Base-by-base conservation (phyloP, 2,113 vertebrate species). In the Chaetura pelagica region DNA sequence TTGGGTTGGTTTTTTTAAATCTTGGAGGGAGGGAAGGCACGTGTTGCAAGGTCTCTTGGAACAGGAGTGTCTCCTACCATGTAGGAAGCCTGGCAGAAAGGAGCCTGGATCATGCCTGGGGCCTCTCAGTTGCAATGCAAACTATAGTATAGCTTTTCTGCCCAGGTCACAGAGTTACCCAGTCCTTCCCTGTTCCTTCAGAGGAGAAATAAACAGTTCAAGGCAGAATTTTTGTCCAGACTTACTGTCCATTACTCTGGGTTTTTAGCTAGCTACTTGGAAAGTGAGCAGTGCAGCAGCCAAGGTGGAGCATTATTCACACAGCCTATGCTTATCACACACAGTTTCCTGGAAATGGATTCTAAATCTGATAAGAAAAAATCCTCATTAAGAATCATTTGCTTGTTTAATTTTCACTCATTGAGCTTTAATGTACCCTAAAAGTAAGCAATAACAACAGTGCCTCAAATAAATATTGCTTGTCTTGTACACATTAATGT, bases 321-420 rank as follows among this genome's bases (percentile, higher is more conserved):
- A 87, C n/a, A 74, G 48, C 40, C 63, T 14, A 24, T 9, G 15
- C 62, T 88, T 44, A 76, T 18, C 58, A 48, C 0, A 0, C 46
- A 57, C 34, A 75, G 64, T 34, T 84, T 66, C 62, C 68, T 84
- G 84, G 54, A 90, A 95, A 79, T 3, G n/a, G 24, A 34, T 72
- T 92, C 73, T 23, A 75, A 62, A 96, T 92, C 94, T 74, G 64
- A 93, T 91, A 95, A 91, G 89, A 91, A 94, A 94, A 96, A 96
- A 80, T 34, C 17, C 84, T 77, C 82, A 86, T 89, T 94, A 93
- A 66, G 68, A 94, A 93, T 64, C 68, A 92, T 93, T 89, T 89
- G 61, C 68, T 94, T 85, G 84, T 88, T 95, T 92, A 83, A 91
- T 92, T 96, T 96, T 87, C 86, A 77, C 68, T 88, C 79, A 87